A percentile compares a stretch with the other conserved stretches of the same genome.
Conservation (phyloP, 2,888 invertebrate species). For the Dicyrtomina minuta region DNA sequence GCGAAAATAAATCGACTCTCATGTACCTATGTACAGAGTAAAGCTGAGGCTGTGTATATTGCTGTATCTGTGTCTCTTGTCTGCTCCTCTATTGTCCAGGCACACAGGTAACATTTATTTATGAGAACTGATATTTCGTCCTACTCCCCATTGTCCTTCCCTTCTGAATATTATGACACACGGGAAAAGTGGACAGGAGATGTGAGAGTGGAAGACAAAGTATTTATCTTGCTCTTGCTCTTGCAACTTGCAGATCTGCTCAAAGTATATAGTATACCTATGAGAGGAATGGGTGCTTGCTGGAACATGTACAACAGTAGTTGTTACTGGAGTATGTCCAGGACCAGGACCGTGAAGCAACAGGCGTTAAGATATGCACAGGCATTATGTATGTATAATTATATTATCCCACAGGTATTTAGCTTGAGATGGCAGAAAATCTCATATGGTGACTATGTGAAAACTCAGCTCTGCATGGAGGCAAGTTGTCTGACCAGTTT, state of each 20-base stretch:
- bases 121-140: background rate
- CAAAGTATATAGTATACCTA: too few relatives aligned
- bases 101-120: background rate
- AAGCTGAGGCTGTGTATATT: background rate
- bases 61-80: background rate
- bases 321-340: too few relatives aligned
- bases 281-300: too few relatives aligned
- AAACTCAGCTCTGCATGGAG: too few relatives aligned
- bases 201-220: background rate
- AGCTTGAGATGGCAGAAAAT: constrained; percentile 24
- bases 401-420: too few relatives aligned
- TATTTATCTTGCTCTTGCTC: background rate
- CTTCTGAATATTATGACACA: too few relatives aligned
- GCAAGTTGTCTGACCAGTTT: constrained; percentile 29
- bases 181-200: constrained; percentile 6
- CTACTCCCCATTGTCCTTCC: too few relatives aligned
- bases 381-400: too few relatives aligned
- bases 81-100: background rate
- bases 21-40: background rate
- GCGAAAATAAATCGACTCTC: background rate
- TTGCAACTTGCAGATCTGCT: too few relatives aligned
- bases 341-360: too few relatives aligned
- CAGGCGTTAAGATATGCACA: too few relatives aligned
- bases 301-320: too few relatives aligned
- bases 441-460: constrained; percentile 29